These are phyloP conservation scores for Phrynocephalus guinanensis DNA, from an alignment of 2,797 vertebrate species.

Conservation along the genomic window DNA sequence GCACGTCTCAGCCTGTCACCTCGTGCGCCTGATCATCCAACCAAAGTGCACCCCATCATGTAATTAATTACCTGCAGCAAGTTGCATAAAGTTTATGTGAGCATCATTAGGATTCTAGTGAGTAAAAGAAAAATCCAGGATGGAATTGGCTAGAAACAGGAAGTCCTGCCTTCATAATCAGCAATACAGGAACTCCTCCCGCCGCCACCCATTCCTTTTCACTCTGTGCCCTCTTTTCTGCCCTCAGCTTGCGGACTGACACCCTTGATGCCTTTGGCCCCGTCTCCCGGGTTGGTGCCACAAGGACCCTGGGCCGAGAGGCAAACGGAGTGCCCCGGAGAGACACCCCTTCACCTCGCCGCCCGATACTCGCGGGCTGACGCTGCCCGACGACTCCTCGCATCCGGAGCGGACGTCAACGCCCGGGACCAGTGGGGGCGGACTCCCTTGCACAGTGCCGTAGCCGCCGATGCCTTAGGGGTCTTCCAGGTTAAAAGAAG, in stretches of 20 bases:
- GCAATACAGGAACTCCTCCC: neutral
- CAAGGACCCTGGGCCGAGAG: conserved; percentile 82
- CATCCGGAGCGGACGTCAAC: conserved; percentile 74
- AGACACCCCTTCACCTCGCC: conserved; percentile 74
- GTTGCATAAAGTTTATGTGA: no score
- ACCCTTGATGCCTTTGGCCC: conserved; percentile 71
- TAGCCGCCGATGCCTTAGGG: conserved; percentile 74
- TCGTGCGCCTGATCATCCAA: no score
- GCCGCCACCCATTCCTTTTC: neutral
- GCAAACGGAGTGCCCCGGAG: conserved; percentile 56
- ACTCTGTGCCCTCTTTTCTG: neutral
- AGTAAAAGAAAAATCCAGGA: neutral
- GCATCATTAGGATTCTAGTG: no score
- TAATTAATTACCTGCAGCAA: no score
- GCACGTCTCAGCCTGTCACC: no score
- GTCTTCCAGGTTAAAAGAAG: conserved; percentile 72
- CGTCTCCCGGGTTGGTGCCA: conserved; percentile 41
- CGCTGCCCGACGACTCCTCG: conserved; percentile 69
- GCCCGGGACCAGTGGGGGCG: conserved; percentile 68
- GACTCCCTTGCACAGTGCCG: conserved; percentile 72
- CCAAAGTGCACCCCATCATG: no score
- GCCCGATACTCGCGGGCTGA: conserved; percentile 71
- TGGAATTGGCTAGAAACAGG: neutral
- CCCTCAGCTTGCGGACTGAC: conserved; percentile 66
- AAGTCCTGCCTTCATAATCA: neutral